Evolutionary conservation across 2,797 vertebrate species (phyloP), one percentile per base, ranked within the genome.

Genomic region (Eleutherodactylus coqui): DNA sequence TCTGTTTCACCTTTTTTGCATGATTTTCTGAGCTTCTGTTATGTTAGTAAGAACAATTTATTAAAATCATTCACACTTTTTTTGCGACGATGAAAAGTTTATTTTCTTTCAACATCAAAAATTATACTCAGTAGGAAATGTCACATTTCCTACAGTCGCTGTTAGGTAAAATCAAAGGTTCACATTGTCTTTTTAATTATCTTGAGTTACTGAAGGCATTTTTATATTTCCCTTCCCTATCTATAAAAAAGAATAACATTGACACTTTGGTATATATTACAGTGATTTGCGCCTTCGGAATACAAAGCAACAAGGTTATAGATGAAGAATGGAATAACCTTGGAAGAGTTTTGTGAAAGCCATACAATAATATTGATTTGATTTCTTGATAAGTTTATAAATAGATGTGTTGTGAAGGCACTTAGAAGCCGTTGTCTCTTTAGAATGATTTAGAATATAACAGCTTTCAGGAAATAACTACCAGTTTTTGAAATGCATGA

Each of bases 331-430:
- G 45, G 82, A 81, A 76, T 81, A 84, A 85, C 83, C 86, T 87
- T 87, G 86, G 55, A 75, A 67, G 77, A 81, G 82, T 75, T 84
- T 87, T 80, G 86, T 85, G 78, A 87, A 69, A 79, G 60, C 55
- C 38, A 70, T 87, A 83, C 82, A 84, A 87, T 87, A 87, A 85
- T 87, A 87, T 87, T 87, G 82, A 87, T 87, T 87, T 85, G 86
- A 87, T 87, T 87, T 85, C 82, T 76, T 84, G 86, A 87, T 87
- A 87, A 87, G 82, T 84, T 84, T 85, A 84, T 84, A 87, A 87
- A 87, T 87, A 87, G 82, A 79, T 58, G 70, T 79, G 51, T 84
- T 87, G 77, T 76, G 70, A 85, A 87, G 41, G 67, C 86, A 84
- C 70, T 87, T 84, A 87, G 36, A 83, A 75, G 86, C 53, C 43